Evolutionary conservation across 2,888 invertebrate species (phyloP).

Genomic region (Tupiocoris notatus): DNA sequence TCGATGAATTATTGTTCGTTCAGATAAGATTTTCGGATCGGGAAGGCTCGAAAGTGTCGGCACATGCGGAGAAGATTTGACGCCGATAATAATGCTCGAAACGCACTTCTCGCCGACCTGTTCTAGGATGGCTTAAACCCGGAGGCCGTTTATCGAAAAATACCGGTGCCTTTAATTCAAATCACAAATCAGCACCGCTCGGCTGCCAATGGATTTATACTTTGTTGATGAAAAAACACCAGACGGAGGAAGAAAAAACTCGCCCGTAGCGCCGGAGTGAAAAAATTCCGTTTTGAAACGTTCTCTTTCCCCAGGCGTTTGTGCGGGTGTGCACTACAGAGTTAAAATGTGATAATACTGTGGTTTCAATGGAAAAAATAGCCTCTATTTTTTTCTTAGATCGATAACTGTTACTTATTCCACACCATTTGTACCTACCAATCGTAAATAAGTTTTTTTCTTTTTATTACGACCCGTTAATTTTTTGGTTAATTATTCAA

Average conservation of each 20-base stretch:
- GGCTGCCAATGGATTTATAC: background rate
- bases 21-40: background rate
- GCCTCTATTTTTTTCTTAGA: too few relatives aligned
- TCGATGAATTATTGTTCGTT: background rate
- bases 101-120: too few relatives aligned
- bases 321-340: background rate
- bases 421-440: too few relatives aligned
- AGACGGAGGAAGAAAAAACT: background rate
- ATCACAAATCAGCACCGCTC: background rate
- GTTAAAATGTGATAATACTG: background rate
- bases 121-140: background rate
- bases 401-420: too few relatives aligned
- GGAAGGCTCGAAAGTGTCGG: background rate
- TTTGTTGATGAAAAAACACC: background rate
- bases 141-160: background rate
- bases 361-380: too few relatives aligned
- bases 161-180: background rate
- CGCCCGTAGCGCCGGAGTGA: background rate
- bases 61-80: background rate
- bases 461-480: too few relatives aligned
- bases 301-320: background rate
- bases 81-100: background rate
- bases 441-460: too few relatives aligned
- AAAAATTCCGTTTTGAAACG: too few relatives aligned
- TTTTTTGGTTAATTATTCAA: too few relatives aligned